These are phyloP conservation scores for Shinisaurus crocodilurus DNA, from an alignment of 2,113 vertebrate genomes.

Conservation along the genomic window DNA sequence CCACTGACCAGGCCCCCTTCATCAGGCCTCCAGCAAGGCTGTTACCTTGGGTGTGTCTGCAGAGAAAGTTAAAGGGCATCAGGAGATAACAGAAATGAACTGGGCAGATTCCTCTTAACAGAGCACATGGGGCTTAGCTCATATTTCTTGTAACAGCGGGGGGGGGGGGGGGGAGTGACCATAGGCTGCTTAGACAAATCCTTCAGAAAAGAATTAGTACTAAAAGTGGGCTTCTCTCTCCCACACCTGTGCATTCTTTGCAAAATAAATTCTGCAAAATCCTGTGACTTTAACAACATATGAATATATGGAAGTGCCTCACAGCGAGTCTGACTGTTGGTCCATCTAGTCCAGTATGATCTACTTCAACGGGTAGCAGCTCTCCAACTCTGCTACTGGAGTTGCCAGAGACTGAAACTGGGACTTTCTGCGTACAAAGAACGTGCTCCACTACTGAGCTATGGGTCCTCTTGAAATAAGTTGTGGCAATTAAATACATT, in stretches of 20 bases:
- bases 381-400: background rate
- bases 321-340: background rate
- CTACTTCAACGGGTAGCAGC: background rate
- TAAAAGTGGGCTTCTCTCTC: background rate
- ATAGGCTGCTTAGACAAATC: no score
- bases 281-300: background rate
- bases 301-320: background rate
- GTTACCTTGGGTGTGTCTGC: constrained; percentile 75
- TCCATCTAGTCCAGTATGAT: background rate
- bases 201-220: background rate
- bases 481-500: background rate
- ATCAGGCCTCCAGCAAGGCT: constrained; percentile 93
- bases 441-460: background rate
- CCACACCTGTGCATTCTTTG: background rate
- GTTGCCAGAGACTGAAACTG: background rate
- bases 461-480: background rate
- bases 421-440: background rate
- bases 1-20: constrained; percentile 96
- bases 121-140: background rate
- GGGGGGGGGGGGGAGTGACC: background rate
- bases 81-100: constrained; percentile 3
- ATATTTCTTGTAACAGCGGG: background rate
- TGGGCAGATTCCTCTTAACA: background rate
- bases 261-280: background rate
- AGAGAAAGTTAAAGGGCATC: constrained; percentile 38